Base-by-base conservation (phyloP, 1,140 invertebrate species). In the Pogonomyrmex californicus region DNA sequence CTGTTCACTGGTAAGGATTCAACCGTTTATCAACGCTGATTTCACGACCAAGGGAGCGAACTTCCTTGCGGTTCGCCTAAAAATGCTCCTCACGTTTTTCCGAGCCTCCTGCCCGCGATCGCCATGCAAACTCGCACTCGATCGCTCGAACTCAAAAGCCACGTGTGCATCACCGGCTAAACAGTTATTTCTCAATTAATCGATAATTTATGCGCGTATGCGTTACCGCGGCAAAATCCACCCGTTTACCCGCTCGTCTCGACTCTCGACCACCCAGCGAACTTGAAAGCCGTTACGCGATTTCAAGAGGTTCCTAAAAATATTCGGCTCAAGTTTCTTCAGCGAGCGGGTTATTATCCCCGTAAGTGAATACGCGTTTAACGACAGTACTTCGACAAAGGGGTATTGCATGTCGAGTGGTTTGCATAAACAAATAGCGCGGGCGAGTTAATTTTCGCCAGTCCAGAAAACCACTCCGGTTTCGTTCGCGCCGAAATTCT, bases 21-120 rank as follows among this genome's bases (percentile, higher is more conserved):
- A 7, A 54, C 23, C 73, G 73, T 89, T 83, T 78, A 90, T 79
- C 75, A 78, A 62, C 44, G 12, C 47, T 66, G 38, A 56, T 62
- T 78, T 63, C 88, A 54, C 65, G 88, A 88, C 86, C 89, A 88
- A 86, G 77, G 63, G 51, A 47, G 63, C 75, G 51, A 81, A 82
- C 83, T 86, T 88, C 56, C 83, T 77, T 30, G 75, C 56, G 68
- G 87, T 86, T 83, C 68, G 33, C n/a, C 77, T 86, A 86, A 82
- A 88, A 82, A 86, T 77, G 68, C 75, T 41, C 49, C 87, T 71
- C 77, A 63, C 76, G 36, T 63, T 86, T 86, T 56, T 6, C 36
- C 14, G 23, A 66, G 44, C 54, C 70, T 49, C n/a, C n/a, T 65
- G 36, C 47, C 33, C 68, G 71, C 47, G 54, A 54, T 87, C 75